Evolutionary conservation across 2,888 invertebrate species (phyloP), one percentile per base, ranked within the genome.

Genomic region (Bunonema sp.): DNA sequence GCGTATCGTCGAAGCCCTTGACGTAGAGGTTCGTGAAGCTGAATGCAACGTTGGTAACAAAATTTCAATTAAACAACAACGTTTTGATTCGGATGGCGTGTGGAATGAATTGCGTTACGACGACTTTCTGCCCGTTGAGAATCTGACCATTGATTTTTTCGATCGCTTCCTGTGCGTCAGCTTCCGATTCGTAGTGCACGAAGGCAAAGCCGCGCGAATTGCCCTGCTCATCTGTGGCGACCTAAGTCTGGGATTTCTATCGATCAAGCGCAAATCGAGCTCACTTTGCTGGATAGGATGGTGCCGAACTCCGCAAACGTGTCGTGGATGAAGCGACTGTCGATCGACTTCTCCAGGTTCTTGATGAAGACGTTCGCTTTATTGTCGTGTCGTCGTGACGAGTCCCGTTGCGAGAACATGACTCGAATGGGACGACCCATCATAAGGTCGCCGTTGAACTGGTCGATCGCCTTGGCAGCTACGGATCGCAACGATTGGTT

Each of bases 341-440:
- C 93, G 71, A 97, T 97, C 52, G 80, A 81, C 73, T 87, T 91
- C 72, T 97, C 89, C 72, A 97, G 75, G 72, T 97, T 97, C 75
- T 97, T 99, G 68, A 97, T 97, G 75, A 97, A 99, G 49, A 97
- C 89, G 75, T 99, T 99, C 48, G 93, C 97, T 55, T 93, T 88
- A 44, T 97, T 97, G 50, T 93, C 93, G 73, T 89, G 88, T 62
- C 97, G 81, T 49, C 93, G 78, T 26, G 59, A 49, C 5, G 61
- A 61, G 24, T 97, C 97, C 67, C 97, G 80, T 74, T 97, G 93
- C 49, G 93, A 91, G 97, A 97, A 97, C 97, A 99, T 97, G 69
- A 97, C 97, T 70, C 97, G 82, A 71, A 97, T 93, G 48, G 93
- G 93, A 67, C 87, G 80, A 59, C 87, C 88, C 73, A 87, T 88